These are phyloP conservation scores for Octonoba sinensis DNA, from an alignment of 2,888 invertebrate species.

Conservation along the genomic window DNA sequence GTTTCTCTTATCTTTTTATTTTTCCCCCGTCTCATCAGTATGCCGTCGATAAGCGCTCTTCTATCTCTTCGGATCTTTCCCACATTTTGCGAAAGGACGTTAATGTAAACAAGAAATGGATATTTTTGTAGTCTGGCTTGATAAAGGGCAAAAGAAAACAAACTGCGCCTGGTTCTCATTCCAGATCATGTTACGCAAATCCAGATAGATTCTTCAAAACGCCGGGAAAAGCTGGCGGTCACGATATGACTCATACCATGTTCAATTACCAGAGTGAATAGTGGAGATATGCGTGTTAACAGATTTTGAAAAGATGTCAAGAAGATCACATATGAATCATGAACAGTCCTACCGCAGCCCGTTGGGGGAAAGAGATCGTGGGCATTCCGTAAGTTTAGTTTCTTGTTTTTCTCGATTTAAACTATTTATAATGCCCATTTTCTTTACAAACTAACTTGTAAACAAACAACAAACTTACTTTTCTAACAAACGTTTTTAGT, in stretches of 20 bases:
- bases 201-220: not conserved
- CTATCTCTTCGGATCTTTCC: too few species aligned
- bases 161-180: not conserved
- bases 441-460: too few species aligned
- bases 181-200: constrained; percentile 36
- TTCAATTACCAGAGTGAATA: constrained; percentile 2
- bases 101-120: not conserved
- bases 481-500: too few species aligned
- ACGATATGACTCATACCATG: not conserved
- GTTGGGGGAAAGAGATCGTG: not conserved
- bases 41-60: too few species aligned
- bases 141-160: not conserved
- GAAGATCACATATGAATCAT: constrained; percentile 2
- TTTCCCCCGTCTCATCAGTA: too few species aligned
- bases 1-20: too few species aligned
- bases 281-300: too few species aligned
- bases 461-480: too few species aligned
- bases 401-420: not conserved
- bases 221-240: not conserved
- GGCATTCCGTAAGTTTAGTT: constrained; percentile 22
- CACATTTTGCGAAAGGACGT: too few species aligned
- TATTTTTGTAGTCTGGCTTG: too few species aligned
- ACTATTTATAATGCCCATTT: too few species aligned
- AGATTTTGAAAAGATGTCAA: constrained; percentile 5
- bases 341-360: not conserved